Base-by-base conservation (phyloP, 2,888 invertebrate species). In the Ethmia dodecea region DNA sequence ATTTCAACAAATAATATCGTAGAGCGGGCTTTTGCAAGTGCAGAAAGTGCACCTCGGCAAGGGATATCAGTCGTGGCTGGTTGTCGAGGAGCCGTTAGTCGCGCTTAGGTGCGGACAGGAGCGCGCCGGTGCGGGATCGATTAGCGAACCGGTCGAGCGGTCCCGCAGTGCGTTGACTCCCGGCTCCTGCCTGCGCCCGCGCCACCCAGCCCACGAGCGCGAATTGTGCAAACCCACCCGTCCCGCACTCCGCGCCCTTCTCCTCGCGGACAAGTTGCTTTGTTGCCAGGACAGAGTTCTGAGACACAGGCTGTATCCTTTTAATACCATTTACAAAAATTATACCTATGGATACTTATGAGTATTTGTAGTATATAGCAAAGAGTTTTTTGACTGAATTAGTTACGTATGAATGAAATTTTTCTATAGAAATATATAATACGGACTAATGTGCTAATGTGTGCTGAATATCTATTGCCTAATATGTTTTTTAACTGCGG, bases 151-250 rank as follows among this genome's bases (percentile, higher is more conserved):
- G 65, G 66, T 67, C 31, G 31, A 22, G 14, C 31, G 31, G 31
- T 31, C 35, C 74, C 56, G 63, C 58, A 66, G 80, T 69, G 63
- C 86, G 66, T 86, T 84, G 86, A 83, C 83, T 83, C 83, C 76
- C 60, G 66, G 64, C 70, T 63, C 66, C 58, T 63, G 69, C 67
- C 67, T 66, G 61, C 62, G 55, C 61, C 60, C 13, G 15, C 15
- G 28, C 57, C 61, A 63, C 48, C 55, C 60, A 57, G 59, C 59
- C 33, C 28, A 27, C 33, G 28, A 38, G 40, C 31, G 27, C 16
- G 35, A 18, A 34, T 34, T 34, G 34, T 28, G 34, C 34, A 34
- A 34, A 14, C 49, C 45, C 38, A 38, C 35, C 48, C 35, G 31
- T 29, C 36, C 35, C 34, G 28, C 27, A 26, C 31, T 37, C 32